Base-by-base conservation (phyloP, 1,140 invertebrate genomes). In the Sipha flava region DNA sequence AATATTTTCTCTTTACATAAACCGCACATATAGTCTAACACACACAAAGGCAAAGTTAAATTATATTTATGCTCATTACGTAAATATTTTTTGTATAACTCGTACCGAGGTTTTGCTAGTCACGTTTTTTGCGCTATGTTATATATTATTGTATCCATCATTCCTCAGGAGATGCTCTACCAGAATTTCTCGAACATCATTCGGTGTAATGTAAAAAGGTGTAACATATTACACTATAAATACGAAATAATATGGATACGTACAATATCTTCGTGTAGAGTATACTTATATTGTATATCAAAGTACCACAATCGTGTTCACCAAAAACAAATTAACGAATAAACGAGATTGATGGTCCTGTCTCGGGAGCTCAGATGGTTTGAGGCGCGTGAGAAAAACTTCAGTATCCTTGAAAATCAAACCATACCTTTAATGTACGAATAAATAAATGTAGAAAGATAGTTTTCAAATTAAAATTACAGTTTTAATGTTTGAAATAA, bases 321-420 rank as follows among this genome's bases (percentile, higher is more conserved):
- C 31, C 49, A 16, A 77, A 77, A 77, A 77, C 49, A 40, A 77
- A 77, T 77, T 77, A 77, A 77, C 73, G 37, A 43, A 59, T 40
- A 75, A 75, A 57, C 73, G 73, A 77, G 73, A 77, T 59, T 59
- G 52, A 57, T 77, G 34, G 23, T 18, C 21, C 7, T 23, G 9
- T 9, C 4, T 68, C 62, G 34, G 26, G 12, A n/a, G n/a, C n/a
- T 31, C 4, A 4, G 16, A 5, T 18, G 45, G 45, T 47, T 47
- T 47, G 29, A 31, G 10, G 18, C 40, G 16, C 43, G 40, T 70
- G 66, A 70, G 66, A 70, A 47, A 45, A 40, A 40, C 66, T 3
- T 0, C 21, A 5, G 23, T 6, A 37, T 23, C 37, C 64, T 40
- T 66, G 37, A 66, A 43, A 23, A 40, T 23, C 7, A 66, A n/a